Base-by-base conservation (phyloP, 2,797 vertebrate species). In the Schizopygopsis malacanthus region DNA sequence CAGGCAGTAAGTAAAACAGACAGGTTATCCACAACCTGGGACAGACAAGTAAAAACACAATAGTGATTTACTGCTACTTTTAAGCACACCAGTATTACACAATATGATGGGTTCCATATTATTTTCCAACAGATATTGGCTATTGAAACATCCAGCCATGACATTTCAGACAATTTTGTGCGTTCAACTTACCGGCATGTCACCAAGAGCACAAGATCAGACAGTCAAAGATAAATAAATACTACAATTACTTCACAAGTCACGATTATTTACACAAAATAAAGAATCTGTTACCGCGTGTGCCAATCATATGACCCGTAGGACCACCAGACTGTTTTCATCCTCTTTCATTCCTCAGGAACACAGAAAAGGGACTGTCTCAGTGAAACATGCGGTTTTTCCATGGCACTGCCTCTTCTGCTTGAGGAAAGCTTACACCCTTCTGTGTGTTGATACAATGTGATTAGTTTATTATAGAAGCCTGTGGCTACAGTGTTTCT, bases 381-480 rank as follows among this genome's bases (percentile, higher is more conserved):
- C 86, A 82, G 84, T 50, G 79, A 90, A 90, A 91, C 90, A 88
- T 90, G 91, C 81, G 71, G 89, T 87, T 83, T 83, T 87, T 92
- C 91, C 88, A 86, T 89, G 91, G 90, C 92, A 92, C 89, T 88
- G 83, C 81, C 92, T 93, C 90, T 88, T 86, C 92, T 90, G 89
- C 92, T 89, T 89, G 88, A 90, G 93, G 93, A 93, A 94, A 94
- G 87, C 91, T 88, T 92, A 93, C 93, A 94, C 93, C 92, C 83
- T 88, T 88, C 43, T 87, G 83, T 20, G 20, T 95, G 95, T 95
- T 95, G 95, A 96, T 85, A 93, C 90, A 93, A 83, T 92, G 87
- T 94, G 94, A 95, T 96, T 95, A 92, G 94, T 95, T 95, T 95
- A 95, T 95, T 95, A 92, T 94, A 93, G 91, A 90, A 95, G 90